phyloP scores from a whole-genome alignment of 1,140 invertebrate species.

The Achatina immaculata region DNA sequence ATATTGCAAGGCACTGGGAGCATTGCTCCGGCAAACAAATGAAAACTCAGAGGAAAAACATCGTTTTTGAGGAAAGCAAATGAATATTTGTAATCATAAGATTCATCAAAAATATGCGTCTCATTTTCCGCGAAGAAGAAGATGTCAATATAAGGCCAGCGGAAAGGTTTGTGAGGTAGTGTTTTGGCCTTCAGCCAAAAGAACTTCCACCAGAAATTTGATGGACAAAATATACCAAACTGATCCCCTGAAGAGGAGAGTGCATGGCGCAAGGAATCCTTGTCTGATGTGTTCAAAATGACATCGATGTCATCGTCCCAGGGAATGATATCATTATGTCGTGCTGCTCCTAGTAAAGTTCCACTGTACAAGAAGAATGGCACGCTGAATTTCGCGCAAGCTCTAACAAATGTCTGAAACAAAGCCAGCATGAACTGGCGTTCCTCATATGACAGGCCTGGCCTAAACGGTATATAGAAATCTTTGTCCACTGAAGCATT shows the following conservation, averaged over 20 bases:
- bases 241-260: constrained; percentile 35
- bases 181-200: constrained; percentile 38
- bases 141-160: constrained; percentile 66
- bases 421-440: constrained; percentile 40
- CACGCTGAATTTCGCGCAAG: constrained; percentile 45
- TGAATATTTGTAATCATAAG: constrained; percentile 41
- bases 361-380: constrained; percentile 61
- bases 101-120: constrained; percentile 61
- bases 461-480: constrained; percentile 34
- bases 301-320: constrained; percentile 69
- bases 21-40: constrained; percentile 53
- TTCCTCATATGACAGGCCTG: constrained; percentile 39
- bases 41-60: constrained; percentile 56
- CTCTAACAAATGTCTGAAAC: constrained; percentile 44
- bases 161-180: constrained; percentile 41
- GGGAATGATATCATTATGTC: constrained; percentile 59
- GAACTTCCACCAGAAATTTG: constrained; percentile 54
- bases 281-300: constrained; percentile 48
- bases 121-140: constrained; percentile 62
- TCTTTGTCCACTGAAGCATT: background rate
- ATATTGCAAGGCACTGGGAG: constrained; percentile 57
- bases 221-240: constrained; percentile 7
- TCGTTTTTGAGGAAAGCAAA: constrained; percentile 50
- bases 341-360: constrained; percentile 54
- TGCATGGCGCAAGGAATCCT: constrained; percentile 29